A percentile compares a stretch with the other conserved stretches of the same genome.
Conservation (phyloP, 1,140 invertebrate species). For the Oncopeltus fasciatus region DNA sequence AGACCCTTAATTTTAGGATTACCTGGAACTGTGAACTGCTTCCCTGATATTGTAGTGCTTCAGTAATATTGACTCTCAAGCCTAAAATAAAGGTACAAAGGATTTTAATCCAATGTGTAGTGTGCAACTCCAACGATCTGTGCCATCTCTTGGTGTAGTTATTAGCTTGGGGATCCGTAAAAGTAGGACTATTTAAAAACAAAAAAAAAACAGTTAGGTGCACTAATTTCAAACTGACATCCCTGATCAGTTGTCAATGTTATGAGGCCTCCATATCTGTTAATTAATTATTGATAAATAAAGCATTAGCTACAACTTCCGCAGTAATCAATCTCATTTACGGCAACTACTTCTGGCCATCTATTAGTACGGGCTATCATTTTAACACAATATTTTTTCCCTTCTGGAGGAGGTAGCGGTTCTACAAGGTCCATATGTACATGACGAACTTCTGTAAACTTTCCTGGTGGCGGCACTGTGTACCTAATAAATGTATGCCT, state of each 20-base stretch:
- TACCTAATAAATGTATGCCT: background rate
- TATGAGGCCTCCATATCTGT: conserved; percentile 28
- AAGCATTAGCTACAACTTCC: conserved; percentile 26
- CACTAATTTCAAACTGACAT: conserved; percentile 28
- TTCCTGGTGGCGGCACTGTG: background rate
- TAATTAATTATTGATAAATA: conserved; percentile 29
- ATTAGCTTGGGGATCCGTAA: background rate
- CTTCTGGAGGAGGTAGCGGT: conserved; percentile 28
- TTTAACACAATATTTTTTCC: conserved; percentile 30
- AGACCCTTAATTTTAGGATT: too few relatives aligned
- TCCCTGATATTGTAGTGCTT: background rate
- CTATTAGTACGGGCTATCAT: conserved; percentile 32
- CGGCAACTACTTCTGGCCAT: conserved; percentile 31
- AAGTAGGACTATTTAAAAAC: background rate
- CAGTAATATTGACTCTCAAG: background rate
- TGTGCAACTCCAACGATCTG: background rate
- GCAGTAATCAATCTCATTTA: conserved; percentile 28
- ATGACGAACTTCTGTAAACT: conserved; percentile 21
- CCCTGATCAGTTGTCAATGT: conserved; percentile 31
- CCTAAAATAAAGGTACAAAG: background rate
- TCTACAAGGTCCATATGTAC: conserved; percentile 31
- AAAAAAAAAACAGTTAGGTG: conserved; percentile 16
- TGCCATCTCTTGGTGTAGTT: background rate
- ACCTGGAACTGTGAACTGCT: background rate
- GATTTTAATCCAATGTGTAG: background rate